Evolutionary conservation across 1,140 invertebrate genomes (phyloP).

Genomic region (Dryas iulia): DNA sequence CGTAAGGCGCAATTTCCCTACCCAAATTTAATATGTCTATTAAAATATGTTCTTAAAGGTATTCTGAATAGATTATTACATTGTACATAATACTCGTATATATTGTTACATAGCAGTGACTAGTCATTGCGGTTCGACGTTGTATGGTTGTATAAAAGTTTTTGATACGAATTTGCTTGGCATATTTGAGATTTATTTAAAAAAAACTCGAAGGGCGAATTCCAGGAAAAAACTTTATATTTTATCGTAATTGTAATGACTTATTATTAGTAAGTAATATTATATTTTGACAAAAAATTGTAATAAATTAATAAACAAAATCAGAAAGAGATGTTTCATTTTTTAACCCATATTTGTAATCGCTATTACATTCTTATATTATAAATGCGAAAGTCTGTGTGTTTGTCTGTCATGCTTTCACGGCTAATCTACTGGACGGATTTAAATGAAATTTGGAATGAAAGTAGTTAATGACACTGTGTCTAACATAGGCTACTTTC

Average conservation of each 20-base stretch:
- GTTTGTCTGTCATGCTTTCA: too few species aligned
- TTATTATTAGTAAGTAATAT: constrained; percentile 7
- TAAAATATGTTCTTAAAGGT: not conserved
- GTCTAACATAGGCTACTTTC: too few species aligned
- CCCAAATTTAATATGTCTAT: not conserved
- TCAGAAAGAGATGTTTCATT: too few species aligned
- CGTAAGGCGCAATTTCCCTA: not conserved
- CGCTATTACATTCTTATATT: too few species aligned
- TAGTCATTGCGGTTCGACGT: constrained; percentile 48
- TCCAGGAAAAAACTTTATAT: not conserved
- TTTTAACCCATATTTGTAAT: too few species aligned
- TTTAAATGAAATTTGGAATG: too few species aligned
- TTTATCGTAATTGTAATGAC: not conserved
- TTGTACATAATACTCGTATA: constrained; percentile 43
- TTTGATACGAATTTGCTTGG: constrained; percentile 17
- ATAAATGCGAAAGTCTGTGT: too few species aligned
- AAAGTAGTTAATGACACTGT: too few species aligned
- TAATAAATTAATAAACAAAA: not conserved
- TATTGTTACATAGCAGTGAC: constrained; percentile 51
- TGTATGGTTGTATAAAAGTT: constrained; percentile 29
- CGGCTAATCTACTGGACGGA: too few species aligned
- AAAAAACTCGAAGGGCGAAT: not conserved
- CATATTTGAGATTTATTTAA: not conserved
- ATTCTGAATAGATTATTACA: constrained; percentile 46
- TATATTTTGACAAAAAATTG: not conserved